Percentiles rank a stretch among this genome's conserved stretches.
Conservation (phyloP, 2,113 vertebrate species). For the Coracopsis vasa region DNA sequence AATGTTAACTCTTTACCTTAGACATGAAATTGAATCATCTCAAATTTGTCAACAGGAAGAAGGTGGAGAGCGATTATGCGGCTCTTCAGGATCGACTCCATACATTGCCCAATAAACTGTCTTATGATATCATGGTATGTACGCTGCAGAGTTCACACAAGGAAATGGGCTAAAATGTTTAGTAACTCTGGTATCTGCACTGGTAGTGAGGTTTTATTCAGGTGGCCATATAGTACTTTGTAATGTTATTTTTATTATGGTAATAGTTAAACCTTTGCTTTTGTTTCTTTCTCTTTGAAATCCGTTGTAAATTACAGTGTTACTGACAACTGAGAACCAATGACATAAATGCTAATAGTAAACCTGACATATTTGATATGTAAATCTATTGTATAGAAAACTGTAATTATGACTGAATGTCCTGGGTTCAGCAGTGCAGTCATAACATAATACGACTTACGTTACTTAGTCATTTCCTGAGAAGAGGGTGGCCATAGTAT, state of each 20-base stretch:
- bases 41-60: slow-evolving; percentile 81
- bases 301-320: slow-evolving; percentile 35
- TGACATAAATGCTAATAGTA: slow-evolving; percentile 52
- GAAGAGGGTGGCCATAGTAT: slow-evolving; percentile 32
- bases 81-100: slow-evolving; percentile 85
- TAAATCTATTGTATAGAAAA: slow-evolving; percentile 55
- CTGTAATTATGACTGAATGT: slow-evolving; percentile 51
- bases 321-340: slow-evolving; percentile 29
- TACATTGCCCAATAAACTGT: slow-evolving; percentile 87
- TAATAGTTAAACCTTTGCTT: slow-evolving; percentile 34
- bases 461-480: slow-evolving; percentile 50
- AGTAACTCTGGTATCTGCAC: neutral
- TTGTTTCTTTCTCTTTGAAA: slow-evolving; percentile 4
- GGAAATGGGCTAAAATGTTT: neutral
- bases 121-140: slow-evolving; percentile 92
- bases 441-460: neutral
- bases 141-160: neutral
- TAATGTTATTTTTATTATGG: neutral
- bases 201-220: neutral
- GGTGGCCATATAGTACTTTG: neutral
- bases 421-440: too few relatives aligned
- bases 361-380: slow-evolving; percentile 53
- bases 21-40: neutral
- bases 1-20: neutral
- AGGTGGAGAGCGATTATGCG: slow-evolving; percentile 89